phyloP scores from a whole-genome alignment of 2,797 vertebrate species.

The Euphonia xanthogaster region DNA sequence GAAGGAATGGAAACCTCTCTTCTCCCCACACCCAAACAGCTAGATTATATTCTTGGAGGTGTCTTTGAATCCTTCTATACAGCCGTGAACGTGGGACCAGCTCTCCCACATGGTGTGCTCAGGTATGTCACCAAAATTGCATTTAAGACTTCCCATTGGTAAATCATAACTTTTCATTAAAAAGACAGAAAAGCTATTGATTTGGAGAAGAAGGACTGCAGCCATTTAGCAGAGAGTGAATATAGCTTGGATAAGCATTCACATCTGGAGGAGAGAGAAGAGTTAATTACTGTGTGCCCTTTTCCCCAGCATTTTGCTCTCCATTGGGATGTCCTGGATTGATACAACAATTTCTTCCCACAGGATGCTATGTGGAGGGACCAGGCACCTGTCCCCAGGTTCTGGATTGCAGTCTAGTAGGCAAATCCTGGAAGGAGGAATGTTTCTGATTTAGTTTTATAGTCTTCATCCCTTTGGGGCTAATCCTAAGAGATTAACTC shows the following conservation, averaged over 20 bases:
- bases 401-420: neutral
- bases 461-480: neutral
- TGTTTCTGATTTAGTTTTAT: neutral
- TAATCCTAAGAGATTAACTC: neutral
- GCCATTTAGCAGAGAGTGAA: neutral
- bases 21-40: fast-evolving
- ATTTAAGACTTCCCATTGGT: neutral
- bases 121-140: neutral
- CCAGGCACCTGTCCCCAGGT: neutral
- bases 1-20: neutral
- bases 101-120: neutral
- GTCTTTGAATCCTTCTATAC: neutral
- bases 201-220: neutral
- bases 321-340: neutral
- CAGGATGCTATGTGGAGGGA: fast-evolving
- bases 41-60: neutral
- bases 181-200: neutral
- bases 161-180: neutral
- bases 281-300: neutral
- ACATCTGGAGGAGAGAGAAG: neutral
- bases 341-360: neutral
- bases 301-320: neutral
- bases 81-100: neutral
- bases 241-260: neutral
- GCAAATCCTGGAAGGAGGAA: neutral